Base-by-base conservation (phyloP, 2,888 invertebrate species). In the Aleiodes leptofemur region DNA sequence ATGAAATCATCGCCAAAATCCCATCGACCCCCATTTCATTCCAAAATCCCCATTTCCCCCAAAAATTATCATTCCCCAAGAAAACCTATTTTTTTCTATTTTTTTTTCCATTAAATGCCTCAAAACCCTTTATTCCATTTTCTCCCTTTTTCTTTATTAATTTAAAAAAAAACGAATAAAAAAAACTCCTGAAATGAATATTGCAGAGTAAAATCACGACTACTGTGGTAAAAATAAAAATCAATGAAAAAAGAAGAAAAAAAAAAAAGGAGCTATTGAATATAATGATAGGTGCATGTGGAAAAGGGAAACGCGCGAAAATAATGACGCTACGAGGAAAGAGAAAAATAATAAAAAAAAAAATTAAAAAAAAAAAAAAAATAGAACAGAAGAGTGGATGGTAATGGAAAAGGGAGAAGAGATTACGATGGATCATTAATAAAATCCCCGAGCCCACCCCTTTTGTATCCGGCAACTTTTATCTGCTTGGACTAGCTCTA, bases 401-500 rank as follows among this genome's bases (percentile, higher is more conserved):
- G 38, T 14, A 51, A 34, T 7, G 43, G 31, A n/a, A 16, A 38
- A 14, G 38, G 38, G 53, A 57, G 55, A 69, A 69, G 70, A 68
- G 68, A 78, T 73, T 68, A 74, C 64, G 64, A 77, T 55, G 72
- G 77, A 79, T 78, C 76, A 79, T 81, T 79, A 80, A 80, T 80
- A 81, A 81, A 76, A 68, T 69, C 50, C 50, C 50, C 59, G 70
- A 73, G 69, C 57, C 57, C 59, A 38, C 69, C 72, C 68, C 80
- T 82, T 81, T 83, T 80, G 81, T 83, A 81, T 82, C 82, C 80
- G 79, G 77, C 77, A 82, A 82, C 81, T 84, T 83, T 83, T 82
- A 84, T 83, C 82, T 82, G 81, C 79, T 79, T 81, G 82, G 83
- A 82, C 83, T 79, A 82, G 77, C 81, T 70, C 78, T 82, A 81